Conservation (phyloP, 2,113 vertebrate genomes). For the Istiophorus platypterus region DNA sequence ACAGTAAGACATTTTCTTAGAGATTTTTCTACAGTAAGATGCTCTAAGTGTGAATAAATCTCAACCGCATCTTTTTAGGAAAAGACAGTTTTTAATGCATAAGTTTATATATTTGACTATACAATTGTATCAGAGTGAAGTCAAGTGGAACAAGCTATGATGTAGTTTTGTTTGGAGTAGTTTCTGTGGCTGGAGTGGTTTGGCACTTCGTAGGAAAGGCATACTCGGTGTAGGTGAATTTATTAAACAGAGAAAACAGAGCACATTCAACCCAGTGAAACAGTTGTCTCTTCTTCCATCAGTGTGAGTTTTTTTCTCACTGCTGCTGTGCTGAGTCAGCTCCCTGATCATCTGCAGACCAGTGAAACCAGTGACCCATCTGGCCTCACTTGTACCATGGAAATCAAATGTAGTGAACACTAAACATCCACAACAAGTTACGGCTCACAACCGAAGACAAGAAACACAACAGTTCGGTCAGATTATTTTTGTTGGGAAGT, state of each 20-base stretch:
- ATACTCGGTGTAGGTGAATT: constrained; percentile 56
- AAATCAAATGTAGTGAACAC: constrained; percentile 23
- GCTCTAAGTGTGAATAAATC: neutral
- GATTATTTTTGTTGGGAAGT: constrained; percentile 1
- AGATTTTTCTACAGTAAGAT: neutral
- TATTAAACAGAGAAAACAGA: constrained; percentile 61
- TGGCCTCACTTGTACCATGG: constrained; percentile 18
- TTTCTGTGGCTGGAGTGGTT: constrained; percentile 63
- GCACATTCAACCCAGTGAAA: constrained; percentile 43
- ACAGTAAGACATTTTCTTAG: too few species aligned
- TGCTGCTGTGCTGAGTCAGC: constrained; percentile 58
- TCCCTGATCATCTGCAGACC: constrained; percentile 43
- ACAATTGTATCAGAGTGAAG: constrained; percentile 17
- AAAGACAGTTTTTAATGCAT: neutral
- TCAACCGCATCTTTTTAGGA: neutral
- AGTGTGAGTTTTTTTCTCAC: constrained; percentile 50
- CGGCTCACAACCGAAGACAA: constrained; percentile 8
- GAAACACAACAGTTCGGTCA: neutral
- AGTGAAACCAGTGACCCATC: constrained; percentile 51
- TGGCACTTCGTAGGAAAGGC: constrained; percentile 46
- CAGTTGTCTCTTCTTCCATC: constrained; percentile 59
- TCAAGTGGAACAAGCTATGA: constrained; percentile 39
- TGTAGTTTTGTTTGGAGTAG: constrained; percentile 64
- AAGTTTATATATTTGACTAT: neutral
- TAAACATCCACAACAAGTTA: constrained; percentile 5